phyloP scores from a whole-genome alignment of 2,888 invertebrate species.

The Epirrita christyi region DNA sequence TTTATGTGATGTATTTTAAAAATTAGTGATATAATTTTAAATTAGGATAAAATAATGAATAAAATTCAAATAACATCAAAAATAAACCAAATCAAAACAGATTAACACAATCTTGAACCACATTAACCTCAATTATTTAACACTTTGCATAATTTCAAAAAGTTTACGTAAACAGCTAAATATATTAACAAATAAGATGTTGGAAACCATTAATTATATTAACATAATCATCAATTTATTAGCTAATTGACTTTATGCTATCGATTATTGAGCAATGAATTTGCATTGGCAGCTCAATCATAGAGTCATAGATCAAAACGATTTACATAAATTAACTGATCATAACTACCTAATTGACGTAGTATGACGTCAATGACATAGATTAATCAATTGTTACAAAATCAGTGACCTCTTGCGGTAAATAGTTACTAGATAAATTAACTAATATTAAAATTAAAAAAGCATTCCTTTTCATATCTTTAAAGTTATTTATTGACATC shows the following conservation, averaged over 20 bases:
- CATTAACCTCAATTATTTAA: conserved; percentile 17
- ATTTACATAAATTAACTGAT: conserved; percentile 20
- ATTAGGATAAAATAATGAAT: not conserved
- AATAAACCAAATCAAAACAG: not conserved
- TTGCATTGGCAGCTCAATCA: conserved; percentile 35
- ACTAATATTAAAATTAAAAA: no score
- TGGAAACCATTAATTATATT: conserved; percentile 29
- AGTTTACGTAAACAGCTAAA: not conserved
- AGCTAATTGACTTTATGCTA: conserved; percentile 33
- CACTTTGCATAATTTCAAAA: conserved; percentile 9
- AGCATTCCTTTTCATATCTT: no score
- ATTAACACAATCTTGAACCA: conserved; percentile 16
- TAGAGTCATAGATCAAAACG: conserved; percentile 29
- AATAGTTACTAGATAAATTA: no score
- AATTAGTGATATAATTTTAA: not conserved
- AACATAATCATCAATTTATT: conserved; percentile 42
- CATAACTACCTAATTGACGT: conserved; percentile 5
- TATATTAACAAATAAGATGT: conserved; percentile 18
- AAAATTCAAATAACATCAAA: not conserved
- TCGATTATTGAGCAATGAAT: conserved; percentile 32
- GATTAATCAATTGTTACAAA: not conserved
- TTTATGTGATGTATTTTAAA: no score
- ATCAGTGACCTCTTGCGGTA: no score
- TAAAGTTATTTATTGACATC: no score
- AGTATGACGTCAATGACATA: not conserved